phyloP scores from a whole-genome alignment of 2,113 vertebrate genomes.

The Sakesphorus luctuosus region DNA sequence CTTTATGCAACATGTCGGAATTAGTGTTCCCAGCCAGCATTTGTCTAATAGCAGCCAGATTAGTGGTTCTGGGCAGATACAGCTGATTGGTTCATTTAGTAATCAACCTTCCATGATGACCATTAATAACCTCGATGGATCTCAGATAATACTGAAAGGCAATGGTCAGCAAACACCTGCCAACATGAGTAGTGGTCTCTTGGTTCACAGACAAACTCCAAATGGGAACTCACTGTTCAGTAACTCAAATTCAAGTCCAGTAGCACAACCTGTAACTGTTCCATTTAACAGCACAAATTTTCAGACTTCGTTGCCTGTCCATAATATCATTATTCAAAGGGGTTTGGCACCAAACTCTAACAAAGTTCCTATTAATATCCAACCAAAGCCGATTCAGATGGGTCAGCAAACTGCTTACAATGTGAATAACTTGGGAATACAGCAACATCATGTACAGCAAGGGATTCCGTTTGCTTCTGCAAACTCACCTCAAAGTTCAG shows the following conservation, averaged over 20 bases:
- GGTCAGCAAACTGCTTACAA: slow-evolving; percentile 90
- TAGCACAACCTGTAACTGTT: slow-evolving; percentile 88
- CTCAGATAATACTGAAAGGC: slow-evolving; percentile 91
- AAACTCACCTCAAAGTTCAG: slow-evolving; percentile 78
- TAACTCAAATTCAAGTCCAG: slow-evolving; percentile 80
- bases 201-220: slow-evolving; percentile 82
- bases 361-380: slow-evolving; percentile 89
- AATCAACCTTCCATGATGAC: slow-evolving; percentile 92
- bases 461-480: slow-evolving; percentile 80
- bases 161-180: slow-evolving; percentile 79
- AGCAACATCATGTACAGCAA: slow-evolving; percentile 81
- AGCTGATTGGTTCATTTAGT: slow-evolving; percentile 91
- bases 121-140: slow-evolving; percentile 92
- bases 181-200: slow-evolving; percentile 79
- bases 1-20: slow-evolving; percentile 91
- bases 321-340: slow-evolving; percentile 98
- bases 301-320: slow-evolving; percentile 88
- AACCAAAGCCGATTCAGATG: slow-evolving; percentile 92
- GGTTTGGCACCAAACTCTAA: slow-evolving; percentile 85
- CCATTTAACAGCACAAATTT: slow-evolving; percentile 92
- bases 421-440: slow-evolving; percentile 82
- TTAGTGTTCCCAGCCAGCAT: slow-evolving; percentile 85
- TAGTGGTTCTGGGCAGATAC: slow-evolving; percentile 89
- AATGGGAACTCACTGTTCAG: slow-evolving; percentile 86
- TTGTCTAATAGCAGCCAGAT: slow-evolving; percentile 87